Evolutionary conservation across 1,140 invertebrate genomes (phyloP), one percentile per base, ranked within the genome.

Genomic region (Drosophila guanche): DNA sequence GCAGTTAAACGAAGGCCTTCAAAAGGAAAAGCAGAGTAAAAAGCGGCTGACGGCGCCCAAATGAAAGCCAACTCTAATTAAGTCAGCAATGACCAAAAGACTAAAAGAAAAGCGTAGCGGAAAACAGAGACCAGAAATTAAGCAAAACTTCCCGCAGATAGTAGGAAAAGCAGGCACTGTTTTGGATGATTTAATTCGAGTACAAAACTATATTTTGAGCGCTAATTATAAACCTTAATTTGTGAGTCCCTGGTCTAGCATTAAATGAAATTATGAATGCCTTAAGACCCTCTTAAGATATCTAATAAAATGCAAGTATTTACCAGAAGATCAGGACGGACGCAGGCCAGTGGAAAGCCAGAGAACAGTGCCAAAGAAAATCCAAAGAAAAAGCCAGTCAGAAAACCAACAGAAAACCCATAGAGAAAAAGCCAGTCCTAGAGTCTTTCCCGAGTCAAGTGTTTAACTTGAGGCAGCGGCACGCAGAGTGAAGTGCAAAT

Each of bases 31-130:
- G 33, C 33, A 33, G 12, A 25, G 16, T 67, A 48, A 62, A 46
- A 47, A 46, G n/a, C 33, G 63, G 50, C 57, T 56, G 25, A 43
- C 43, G 66, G 40, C 16, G 48, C 40, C 33, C 47, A 62, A 72
- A 72, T 72, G 50, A 60, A 71, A 72, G 67, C 67, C 69, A 73
- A 75, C 80, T 86, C 74, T 85, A 85, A 85, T 85, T 85, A 85
- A 81, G 80, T 67, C 68, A 53, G 67, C 56, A 69, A 73, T 63
- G 81, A 59, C 33, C 72, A 85, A 79, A 58, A 54, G 40, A 47
- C 7, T 22, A 50, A 51, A 57, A 20, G 10, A 46, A 47, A 60
- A 40, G 27, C n/a, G 22, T 54, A 55, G 53, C 10, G 33, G 3
- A 37, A 37, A 37, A 37, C 10, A 12, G 3, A 12, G 33, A 3